Evolutionary conservation across 2,888 invertebrate species (phyloP).

Genomic region (Folsomia manolachei): DNA sequence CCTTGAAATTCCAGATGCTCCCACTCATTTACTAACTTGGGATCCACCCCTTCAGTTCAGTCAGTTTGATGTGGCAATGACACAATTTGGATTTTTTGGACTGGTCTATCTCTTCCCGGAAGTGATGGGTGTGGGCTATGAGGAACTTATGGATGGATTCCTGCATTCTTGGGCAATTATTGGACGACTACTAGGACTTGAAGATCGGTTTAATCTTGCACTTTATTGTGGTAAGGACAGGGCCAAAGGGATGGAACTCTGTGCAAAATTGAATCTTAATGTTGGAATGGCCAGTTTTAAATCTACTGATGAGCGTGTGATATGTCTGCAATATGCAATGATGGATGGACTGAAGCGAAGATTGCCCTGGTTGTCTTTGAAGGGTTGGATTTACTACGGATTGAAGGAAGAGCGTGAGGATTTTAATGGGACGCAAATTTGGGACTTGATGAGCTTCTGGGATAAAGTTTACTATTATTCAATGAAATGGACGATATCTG

Average conservation of each 20-base stretch:
- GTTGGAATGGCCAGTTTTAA: conserved; percentile 40
- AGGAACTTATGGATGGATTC: conserved; percentile 29
- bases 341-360: conserved; percentile 29
- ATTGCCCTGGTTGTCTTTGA: conserved; percentile 28
- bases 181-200: conserved; percentile 40
- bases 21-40: conserved; percentile 37
- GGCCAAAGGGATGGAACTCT: conserved; percentile 20
- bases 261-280: conserved; percentile 29
- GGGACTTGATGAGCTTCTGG: conserved; percentile 30
- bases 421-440: conserved; percentile 34
- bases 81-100: conserved; percentile 55
- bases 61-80: conserved; percentile 56
- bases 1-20: conserved; percentile 29
- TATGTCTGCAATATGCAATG: conserved; percentile 36
- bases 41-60: conserved; percentile 51
- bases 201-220: conserved; percentile 42
- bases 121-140: conserved; percentile 29
- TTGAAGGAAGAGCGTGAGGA: conserved; percentile 26
- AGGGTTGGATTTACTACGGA: conserved; percentile 30
- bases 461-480: conserved; percentile 25
- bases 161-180: conserved; percentile 42
- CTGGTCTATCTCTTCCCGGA: conserved; percentile 51
- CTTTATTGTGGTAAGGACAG: conserved; percentile 25
- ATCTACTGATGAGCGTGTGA: conserved; percentile 35
- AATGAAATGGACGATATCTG: conserved; percentile 8